Evolutionary conservation across 2,113 vertebrate genomes (phyloP).

Genomic region (Epinephelus cyanopodus): DNA sequence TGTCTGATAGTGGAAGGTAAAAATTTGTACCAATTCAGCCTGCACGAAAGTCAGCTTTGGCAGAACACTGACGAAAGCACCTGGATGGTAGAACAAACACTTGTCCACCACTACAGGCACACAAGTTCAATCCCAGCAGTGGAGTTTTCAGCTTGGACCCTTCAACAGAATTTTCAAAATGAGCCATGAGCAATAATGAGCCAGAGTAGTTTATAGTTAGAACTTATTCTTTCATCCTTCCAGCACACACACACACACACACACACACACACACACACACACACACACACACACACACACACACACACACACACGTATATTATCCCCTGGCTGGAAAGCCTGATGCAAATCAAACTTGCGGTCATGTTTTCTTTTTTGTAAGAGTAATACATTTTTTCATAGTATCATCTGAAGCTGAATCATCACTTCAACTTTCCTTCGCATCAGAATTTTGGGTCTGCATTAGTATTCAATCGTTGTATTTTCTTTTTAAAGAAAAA

Average conservation of each 20-base stretch:
- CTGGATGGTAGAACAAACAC: neutral
- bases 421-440: neutral
- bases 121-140: neutral
- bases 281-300: neutral
- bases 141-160: neutral
- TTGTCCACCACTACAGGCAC: neutral
- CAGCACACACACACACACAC: neutral
- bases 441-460: neutral
- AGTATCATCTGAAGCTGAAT: neutral
- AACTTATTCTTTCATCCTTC: neutral
- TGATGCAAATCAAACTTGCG: neutral
- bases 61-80: neutral
- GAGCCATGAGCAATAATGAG: neutral
- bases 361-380: too few species aligned
- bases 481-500: neutral
- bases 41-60: neutral
- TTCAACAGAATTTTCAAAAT: neutral
- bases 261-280: neutral
- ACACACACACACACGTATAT: neutral
- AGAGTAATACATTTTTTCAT: too few species aligned
- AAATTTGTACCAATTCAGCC: neutral
- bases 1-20: neutral
- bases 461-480: neutral
- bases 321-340: neutral
- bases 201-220: neutral